Evolutionary conservation across 2,888 invertebrate genomes (phyloP).

Genomic region (Lydus trimaculatus): DNA sequence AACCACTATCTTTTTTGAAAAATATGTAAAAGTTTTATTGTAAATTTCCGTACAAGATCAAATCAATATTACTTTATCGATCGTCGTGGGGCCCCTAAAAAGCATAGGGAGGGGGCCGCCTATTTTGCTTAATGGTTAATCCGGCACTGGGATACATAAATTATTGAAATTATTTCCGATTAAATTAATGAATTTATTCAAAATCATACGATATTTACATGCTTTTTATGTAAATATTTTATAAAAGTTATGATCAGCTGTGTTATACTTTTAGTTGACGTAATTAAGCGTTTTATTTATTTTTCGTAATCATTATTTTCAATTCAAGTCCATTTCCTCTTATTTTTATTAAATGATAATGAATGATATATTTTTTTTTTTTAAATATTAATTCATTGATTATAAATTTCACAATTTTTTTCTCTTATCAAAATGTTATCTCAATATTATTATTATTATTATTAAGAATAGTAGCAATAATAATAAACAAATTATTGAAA

Average conservation of each 20-base stretch:
- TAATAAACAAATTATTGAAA: too few species aligned
- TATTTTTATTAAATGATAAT: background rate
- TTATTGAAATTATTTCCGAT: too few species aligned
- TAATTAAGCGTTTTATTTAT: background rate
- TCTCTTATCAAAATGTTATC: background rate
- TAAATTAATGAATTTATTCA: background rate
- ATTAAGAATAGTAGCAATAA: background rate
- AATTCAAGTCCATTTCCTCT: background rate
- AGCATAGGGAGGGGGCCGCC: too few species aligned
- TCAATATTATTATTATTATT: background rate
- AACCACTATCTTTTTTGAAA: too few species aligned
- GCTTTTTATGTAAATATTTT: background rate
- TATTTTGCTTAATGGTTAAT: too few species aligned
- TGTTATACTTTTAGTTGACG: background rate
- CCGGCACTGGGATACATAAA: too few species aligned
- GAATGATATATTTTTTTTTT: background rate
- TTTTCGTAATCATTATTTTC: background rate
- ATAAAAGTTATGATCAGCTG: background rate
- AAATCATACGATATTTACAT: background rate
- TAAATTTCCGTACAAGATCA: too few species aligned
- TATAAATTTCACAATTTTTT: background rate
- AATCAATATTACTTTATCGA: too few species aligned
- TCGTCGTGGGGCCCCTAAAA: too few species aligned
- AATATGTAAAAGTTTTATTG: too few species aligned
- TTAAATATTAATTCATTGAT: background rate